Evolutionary conservation across 2,797 vertebrate genomes (phyloP), one percentile per base, ranked within the genome.

Genomic region (Oophaga sylvatica): DNA sequence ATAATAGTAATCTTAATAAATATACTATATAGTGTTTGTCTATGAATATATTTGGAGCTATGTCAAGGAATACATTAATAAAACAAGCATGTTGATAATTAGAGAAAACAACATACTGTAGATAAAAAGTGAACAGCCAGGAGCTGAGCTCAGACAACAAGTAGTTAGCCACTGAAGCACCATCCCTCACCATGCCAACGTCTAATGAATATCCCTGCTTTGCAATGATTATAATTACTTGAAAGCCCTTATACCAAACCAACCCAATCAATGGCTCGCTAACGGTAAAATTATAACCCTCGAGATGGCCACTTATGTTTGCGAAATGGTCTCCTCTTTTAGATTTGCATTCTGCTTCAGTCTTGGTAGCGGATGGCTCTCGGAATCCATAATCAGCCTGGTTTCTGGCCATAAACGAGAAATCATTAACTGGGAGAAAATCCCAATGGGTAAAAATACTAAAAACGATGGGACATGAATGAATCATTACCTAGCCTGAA

Each of bases 201-300:
- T 80, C 81, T 88, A 79, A 88, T 88, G 87, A 88, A 88, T 88
- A 88, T 84, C 81, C 71, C 56, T 48, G 67, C 82, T 53, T 79
- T 63, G 57, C 87, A 88, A 88, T 88, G 87, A 88, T 84, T 88
- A 76, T 88, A 88, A 88, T 88, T 88, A 88, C 82, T 84, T 96
- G 94, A 94, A 96, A 95, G 94, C 94, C 95, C 94, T 95, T 95
- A 96, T 95, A 94, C 95, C 93, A 95, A 94, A 95, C 94, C 95
- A 95, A 95, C 94, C 95, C 95, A 95, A 95, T 96, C 95, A 95
- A 92, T 92, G 93, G 94, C 93, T 94, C 92, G 94, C 92, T 94
- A 94, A 94, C 93, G 91, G 94, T 94, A 92, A 96, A 95, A 95
- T 95, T 93, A 95, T 94, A 92, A 91, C 91, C 87, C 94, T 95